phyloP scores from a whole-genome alignment of 92 coral and sea anemone species.

The Metridium senile region DNA sequence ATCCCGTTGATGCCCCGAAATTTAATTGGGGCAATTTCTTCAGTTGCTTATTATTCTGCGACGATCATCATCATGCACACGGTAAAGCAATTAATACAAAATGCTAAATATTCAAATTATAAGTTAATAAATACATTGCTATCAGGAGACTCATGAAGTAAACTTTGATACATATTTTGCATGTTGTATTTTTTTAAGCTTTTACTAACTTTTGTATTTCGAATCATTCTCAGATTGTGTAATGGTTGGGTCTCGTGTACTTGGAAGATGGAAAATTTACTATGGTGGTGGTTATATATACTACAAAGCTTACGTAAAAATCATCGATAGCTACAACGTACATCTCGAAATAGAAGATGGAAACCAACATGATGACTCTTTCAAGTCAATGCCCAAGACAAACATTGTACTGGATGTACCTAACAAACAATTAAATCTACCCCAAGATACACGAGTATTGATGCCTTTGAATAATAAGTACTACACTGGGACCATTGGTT shows the following conservation, averaged over 20 bases:
- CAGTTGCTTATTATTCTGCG: too few species aligned
- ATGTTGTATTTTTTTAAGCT: too few species aligned
- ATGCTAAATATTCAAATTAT: too few species aligned
- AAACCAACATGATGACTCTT: not conserved
- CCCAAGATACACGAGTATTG: slow-evolving; percentile 21
- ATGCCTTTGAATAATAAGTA: not conserved
- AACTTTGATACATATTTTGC: too few species aligned
- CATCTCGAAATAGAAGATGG: slow-evolving; percentile 13
- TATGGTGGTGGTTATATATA: not conserved
- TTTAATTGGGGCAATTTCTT: too few species aligned
- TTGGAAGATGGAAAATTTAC: slow-evolving; percentile 7
- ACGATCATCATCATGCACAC: too few species aligned
- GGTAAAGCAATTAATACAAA: too few species aligned
- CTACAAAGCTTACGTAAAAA: slow-evolving; percentile 18
- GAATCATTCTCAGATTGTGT: too few species aligned
- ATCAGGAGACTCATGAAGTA: too few species aligned
- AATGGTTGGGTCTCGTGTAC: slow-evolving; percentile 22
- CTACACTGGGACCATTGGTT: slow-evolving; percentile 17
- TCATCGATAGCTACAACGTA: not conserved
- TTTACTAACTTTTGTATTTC: too few species aligned
- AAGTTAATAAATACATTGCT: too few species aligned
- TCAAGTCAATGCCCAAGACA: not conserved
- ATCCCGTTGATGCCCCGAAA: too few species aligned
- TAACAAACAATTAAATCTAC: slow-evolving; percentile 5
- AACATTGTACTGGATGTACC: slow-evolving; percentile 22